Base-by-base conservation (phyloP, 2,113 vertebrate genomes). In the Lagopus muta region DNA sequence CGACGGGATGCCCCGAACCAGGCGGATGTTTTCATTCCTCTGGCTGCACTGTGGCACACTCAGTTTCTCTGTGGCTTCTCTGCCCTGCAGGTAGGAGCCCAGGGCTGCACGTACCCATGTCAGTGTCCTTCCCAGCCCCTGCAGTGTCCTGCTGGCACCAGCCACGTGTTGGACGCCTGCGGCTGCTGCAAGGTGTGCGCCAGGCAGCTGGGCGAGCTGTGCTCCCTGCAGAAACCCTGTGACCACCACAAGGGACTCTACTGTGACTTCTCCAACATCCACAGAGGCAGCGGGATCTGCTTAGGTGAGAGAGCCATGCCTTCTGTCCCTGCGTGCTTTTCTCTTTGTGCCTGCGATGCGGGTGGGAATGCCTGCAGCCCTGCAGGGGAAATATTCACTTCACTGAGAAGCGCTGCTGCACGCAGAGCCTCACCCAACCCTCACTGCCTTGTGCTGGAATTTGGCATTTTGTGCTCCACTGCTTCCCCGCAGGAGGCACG, bases 181-280 rank as follows among this genome's bases (percentile, higher is more conserved):
- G 98, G 98, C 17, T 98, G 98, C 96, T 98, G 98, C 94, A 98
- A 97, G 75, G 98, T 98, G 86, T 98, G 98, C 52, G 97, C 98
- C 89, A 61, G 58, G 92, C 98, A 98, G 96, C 94, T 96, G 4
- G 98, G 97, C 0, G 98, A 98, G 81, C 96, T 96, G 72, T 98
- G 98, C n/a, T 97, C 97, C 43, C 72, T 72, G 32, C 95, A 93
- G 93, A 96, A 97, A 61, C 98, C 98, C 73, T 98, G 98, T 4
- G 98, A 98, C 81, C 98, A 97, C 62, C 98, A 98, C 95, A 98
- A 98, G 91, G 97, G 97, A 30, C 97, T 98, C 72, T 98, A 98
- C 97, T 98, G 98, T 9, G 95, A 98, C 95, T 97, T 97, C 86
- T 87, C 95, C 52, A 96, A 96, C 65, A 95, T 87, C 66, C 96